Base-by-base conservation (phyloP, 2,888 invertebrate species). In the Yponomeuta evonymella region DNA sequence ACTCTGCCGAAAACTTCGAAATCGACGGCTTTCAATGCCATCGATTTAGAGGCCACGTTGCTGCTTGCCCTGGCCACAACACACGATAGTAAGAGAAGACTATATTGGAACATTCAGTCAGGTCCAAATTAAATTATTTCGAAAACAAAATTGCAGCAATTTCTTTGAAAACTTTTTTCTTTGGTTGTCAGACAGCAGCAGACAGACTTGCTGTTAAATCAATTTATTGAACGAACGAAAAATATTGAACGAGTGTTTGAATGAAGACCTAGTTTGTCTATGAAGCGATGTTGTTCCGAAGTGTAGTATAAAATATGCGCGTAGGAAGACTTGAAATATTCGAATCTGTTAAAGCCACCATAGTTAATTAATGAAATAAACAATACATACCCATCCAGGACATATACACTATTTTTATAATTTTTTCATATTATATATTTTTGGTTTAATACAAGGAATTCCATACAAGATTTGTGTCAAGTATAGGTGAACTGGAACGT, bases 1-100 rank as follows among this genome's bases (percentile, higher is more conserved):
- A 94, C 94, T 74, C 84, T 81, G 65, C 94, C 94, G 77, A 85
- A 94, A 58, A 94, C 92, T 85, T 94, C 94, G 78, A 94, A 94
- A 81, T 94, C 93, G 23, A 88, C 77, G 51, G 87, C 81, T 77
- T 78, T 80, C 9, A 84, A 66, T 48, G 77, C 72, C 86, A 85
- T 85, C 51, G 79, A 73, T 58, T 77, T 73, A 43, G 78, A 71
- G 62, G 36, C n/a, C 36, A 78, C 74, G 69, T 74, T 75, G 73
- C 75, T 58, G 12, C 51, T 58, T 15, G 3, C 51, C 15, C 51
- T 58, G 51, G 51, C 51, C 15, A 58, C 4, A 58, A 15, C 51
- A 58, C 51, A 58, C 51, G 12, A 51, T 15, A 58, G 15, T 12
- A 58, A 58, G 12, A 58, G 3, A 58, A 58, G 4, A 58, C 51